Evolutionary conservation across 2,113 vertebrate species (phyloP), one percentile per base, ranked within the genome.

Genomic region (Pelecanus crispus): DNA sequence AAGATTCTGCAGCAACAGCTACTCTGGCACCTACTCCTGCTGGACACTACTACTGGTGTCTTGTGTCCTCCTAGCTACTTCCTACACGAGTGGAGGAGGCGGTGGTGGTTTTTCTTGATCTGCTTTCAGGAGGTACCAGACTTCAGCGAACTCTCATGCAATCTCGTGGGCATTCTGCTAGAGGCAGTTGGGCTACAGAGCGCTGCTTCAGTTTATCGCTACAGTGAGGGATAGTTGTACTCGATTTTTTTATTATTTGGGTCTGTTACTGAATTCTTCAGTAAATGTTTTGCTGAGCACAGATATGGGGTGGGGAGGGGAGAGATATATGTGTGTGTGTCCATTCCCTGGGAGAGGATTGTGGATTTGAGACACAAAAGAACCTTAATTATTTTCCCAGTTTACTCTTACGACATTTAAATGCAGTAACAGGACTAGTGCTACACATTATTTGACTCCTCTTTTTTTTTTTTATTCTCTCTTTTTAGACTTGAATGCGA

Each of bases 401-500:
- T 45, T 81, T 67, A 73, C 24, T 65, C 68, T 81, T 86, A 63
- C 0, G 1, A 40, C 17, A 32, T 89, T 70, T 58, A 90, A 87
- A 92, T 85, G 67, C 34, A 77, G 53, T 63, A 75, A 66, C 71
- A 94, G 74, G 68, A 47, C 17, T 45, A 86, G 36, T 70, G 45
- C 25, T 91, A 34, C n/a, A 11, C 9, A 47, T 70, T 50, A 17
- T 87, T 94, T 95, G 31, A 86, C 42, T 88, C 22, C 1, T 22
- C 65, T 75, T 66, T 47, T 59, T 47, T 22, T 74, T 79, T 62
- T 50, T 59, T 47, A n/a, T n/a, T 49, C 59, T 83, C 21, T 72
- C 36, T 55, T 75, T 88, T 52, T 73, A 97, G 97, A 91, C 96
- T 47, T 91, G 81, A 96, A 86, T 11, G 28, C 75, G 90, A 96